Evolutionary conservation across 2,113 vertebrate genomes (phyloP).

Genomic region (Psilopogon haemacephalus): DNA sequence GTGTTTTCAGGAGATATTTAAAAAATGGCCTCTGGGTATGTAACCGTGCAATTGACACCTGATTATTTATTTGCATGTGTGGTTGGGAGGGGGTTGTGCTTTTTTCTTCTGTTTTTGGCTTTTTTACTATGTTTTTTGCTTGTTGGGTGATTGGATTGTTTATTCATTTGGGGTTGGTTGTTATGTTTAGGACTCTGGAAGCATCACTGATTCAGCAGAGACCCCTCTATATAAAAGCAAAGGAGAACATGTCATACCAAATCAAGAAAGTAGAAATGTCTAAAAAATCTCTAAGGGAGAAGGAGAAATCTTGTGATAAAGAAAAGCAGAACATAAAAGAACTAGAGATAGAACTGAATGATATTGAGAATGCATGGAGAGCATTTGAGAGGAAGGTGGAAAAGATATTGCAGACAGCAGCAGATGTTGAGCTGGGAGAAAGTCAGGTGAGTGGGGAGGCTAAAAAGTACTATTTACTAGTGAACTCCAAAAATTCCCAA

Average conservation of each 20-base stretch:
- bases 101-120: not conserved
- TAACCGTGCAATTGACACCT: not conserved
- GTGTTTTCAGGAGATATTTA: not conserved
- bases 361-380: conserved; percentile 79
- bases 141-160: not conserved
- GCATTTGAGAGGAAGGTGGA: conserved; percentile 78
- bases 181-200: conserved; percentile 79
- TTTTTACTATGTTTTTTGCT: not conserved
- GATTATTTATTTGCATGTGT: not conserved
- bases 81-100: not conserved
- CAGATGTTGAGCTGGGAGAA: conserved; percentile 79
- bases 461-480: not conserved
- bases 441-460: conserved; percentile 79
- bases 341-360: conserved; percentile 74
- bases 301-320: conserved; percentile 67
- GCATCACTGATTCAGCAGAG: conserved; percentile 78
- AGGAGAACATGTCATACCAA: conserved; percentile 88
- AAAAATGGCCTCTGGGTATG: not conserved
- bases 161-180: not conserved
- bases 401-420: conserved; percentile 57
- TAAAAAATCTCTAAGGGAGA: conserved; percentile 72
- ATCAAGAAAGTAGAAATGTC: conserved; percentile 81
- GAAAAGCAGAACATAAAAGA: conserved; percentile 81
- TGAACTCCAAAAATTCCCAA: not conserved
- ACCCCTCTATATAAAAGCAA: conserved; percentile 88